These are phyloP conservation scores for Nematolebias whitei DNA, from an alignment of 2,113 vertebrate species.

Conservation along the genomic window DNA sequence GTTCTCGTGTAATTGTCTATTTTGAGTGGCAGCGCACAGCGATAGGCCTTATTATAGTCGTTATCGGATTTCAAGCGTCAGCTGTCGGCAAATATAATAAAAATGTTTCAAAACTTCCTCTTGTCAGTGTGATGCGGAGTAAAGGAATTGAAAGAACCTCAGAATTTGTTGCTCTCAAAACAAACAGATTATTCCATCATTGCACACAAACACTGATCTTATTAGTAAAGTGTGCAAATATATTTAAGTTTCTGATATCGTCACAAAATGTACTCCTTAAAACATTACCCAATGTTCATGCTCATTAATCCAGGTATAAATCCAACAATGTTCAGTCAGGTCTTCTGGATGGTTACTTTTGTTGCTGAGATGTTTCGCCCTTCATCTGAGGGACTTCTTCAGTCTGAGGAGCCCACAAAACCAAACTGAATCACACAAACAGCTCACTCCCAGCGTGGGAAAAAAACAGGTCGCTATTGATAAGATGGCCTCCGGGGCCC, in stretches of 20 bases:
- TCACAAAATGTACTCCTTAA: constrained; percentile 12
- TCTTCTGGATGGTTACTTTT: too few relatives aligned
- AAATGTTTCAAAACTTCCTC: constrained; percentile 1
- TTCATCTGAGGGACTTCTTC: too few relatives aligned
- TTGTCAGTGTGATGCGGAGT: background rate
- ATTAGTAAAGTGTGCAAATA: constrained; percentile 27
- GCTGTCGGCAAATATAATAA: background rate
- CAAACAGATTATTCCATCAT: constrained; percentile 14
- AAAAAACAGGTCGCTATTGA: too few relatives aligned
- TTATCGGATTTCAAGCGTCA: constrained; percentile 7
- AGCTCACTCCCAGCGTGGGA: too few relatives aligned
- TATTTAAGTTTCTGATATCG: constrained; percentile 37
- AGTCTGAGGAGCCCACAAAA: too few relatives aligned
- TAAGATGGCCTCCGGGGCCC: too few relatives aligned
- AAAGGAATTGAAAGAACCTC: background rate
- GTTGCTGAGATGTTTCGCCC: too few relatives aligned
- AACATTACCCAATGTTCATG: too few relatives aligned
- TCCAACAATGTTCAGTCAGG: too few relatives aligned
- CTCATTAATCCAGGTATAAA: too few relatives aligned
- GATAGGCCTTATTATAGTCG: constrained; percentile 6
- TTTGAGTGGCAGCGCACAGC: constrained; percentile 15
- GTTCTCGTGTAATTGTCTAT: background rate
- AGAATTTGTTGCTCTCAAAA: constrained; percentile 18
- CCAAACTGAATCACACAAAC: too few relatives aligned
- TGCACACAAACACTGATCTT: background rate